A percentile compares a stretch with the other conserved stretches of the same genome.
Evolutionary conservation across 2,888 invertebrate species (phyloP).

Genomic region (Syrista parreyssii): DNA sequence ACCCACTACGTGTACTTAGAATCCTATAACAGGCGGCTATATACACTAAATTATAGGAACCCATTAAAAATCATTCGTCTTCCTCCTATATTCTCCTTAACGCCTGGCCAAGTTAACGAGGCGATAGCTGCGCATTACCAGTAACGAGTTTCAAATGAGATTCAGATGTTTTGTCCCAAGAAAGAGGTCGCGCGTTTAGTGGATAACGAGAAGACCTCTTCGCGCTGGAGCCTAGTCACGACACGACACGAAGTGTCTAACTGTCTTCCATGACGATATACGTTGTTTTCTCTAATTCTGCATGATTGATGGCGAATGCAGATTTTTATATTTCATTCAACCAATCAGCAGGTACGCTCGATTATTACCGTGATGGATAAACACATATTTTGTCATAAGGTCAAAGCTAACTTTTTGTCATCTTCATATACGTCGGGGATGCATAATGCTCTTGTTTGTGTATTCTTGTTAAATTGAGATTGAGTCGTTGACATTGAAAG

Average conservation of each 20-base stretch:
- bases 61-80: not conserved
- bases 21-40: not conserved
- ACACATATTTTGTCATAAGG: not conserved
- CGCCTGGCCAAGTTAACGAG: not conserved
- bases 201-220: conserved; percentile 24
- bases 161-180: conserved; percentile 35
- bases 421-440: not conserved
- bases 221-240: conserved; percentile 22
- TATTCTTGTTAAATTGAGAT: not conserved
- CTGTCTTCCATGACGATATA: not conserved
- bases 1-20: not conserved
- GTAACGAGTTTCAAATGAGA: conserved; percentile 46
- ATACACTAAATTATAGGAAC: not conserved
- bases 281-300: conserved; percentile 52
- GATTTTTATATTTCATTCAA: conserved; percentile 39
- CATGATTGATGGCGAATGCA: conserved; percentile 56
- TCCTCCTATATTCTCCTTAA: not conserved
- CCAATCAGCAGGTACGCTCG: not conserved
- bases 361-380: not conserved
- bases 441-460: not conserved
- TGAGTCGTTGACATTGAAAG: not conserved
- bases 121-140: conserved; percentile 7
- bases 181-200: conserved; percentile 32
- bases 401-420: not conserved
- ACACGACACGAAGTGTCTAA: conserved; percentile 10